Evolutionary conservation across 2,797 vertebrate genomes (phyloP), one percentile per base, ranked within the genome.

Genomic region (Gadopsis bispinosus): DNA sequence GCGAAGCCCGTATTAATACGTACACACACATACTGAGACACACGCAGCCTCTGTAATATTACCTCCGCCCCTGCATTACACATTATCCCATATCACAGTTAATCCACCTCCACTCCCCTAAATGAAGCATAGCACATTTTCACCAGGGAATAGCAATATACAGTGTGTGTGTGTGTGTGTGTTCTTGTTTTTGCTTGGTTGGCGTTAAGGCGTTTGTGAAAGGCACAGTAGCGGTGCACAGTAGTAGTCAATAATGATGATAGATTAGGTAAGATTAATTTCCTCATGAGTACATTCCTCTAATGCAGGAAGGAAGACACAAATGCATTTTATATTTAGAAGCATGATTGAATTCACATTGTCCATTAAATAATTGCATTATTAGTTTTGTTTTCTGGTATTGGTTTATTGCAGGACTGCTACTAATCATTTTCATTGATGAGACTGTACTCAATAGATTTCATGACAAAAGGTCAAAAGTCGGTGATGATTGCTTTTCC

Each of bases 211-310:
- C 54, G 26, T 74, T 48, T 69, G 71, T 86, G 79, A 76, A 39
- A 71, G 67, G 75, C 48, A 77, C 68, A 59, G 50, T 58, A 58
- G 68, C 19, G 5, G 31, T 62, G 35, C 63, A 54, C 47, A 85
- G 56, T 75, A 60, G 66, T 65, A 56, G 20, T 70, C 56, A 61
- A 33, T 84, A 86, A 80, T 77, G 71, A 83, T 78, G 75, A 90
- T 88, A 41, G 33, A 92, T 87, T 82, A 74, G 71, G 68, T 81
- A 73, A 80, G 83, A 73, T 75, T 41, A 4, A 51, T 60, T 74
- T 81, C 63, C 50, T 77, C 64, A 51, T 43, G 64, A 80, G 67
- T 55, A 59, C 73, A 73, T 82, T 84, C 84, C 61, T 88, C 54
- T 79, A 75, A 83, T 75, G 69, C 65, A 78, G 69, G 69, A 81